Evolutionary conservation across 2,113 vertebrate genomes (phyloP), one percentile per base, ranked within the genome.

Genomic region (Corythaeola cristata): DNA sequence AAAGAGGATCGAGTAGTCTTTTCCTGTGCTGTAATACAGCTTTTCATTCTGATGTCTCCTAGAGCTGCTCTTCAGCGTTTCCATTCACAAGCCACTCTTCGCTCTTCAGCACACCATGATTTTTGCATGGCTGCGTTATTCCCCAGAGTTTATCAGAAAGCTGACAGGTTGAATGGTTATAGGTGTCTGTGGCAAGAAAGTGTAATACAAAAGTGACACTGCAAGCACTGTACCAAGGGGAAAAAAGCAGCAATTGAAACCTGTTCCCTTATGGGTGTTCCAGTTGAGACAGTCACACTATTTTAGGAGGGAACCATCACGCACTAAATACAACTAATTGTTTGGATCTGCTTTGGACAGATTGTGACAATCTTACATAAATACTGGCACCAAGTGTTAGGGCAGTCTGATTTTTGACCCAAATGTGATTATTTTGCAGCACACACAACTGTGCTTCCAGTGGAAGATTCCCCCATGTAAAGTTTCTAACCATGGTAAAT

Each of bases 351-450:
- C 62, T 79, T 79, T 93, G 60, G 67, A 71, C 55, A 91, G 89
- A 89, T 63, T 93, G 49, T 56, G 75, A 56, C 58, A 72, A 27
- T 60, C 58, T 73, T 67, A 72, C 20, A 49, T 75, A 85, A 94
- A 71, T 37, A 37, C 26, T 85, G 69, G 50, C 47, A 87, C 16
- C 3, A 37, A 74, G 37, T 55, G 41, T 59, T 72, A 82, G 74
- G 77, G 62, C 49, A 91, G 64, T 60, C 53, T 75, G 74, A 79
- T 91, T 88, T 94, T 79, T 93, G 88, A 89, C 88, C 88, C 58
- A 82, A 11, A 82, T 82, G 45, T 85, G 82, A 64, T 93, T 73
- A 87, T 72, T 91, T 79, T 93, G 75, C 85, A 91, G 81, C 27
- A 75, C n/a, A 52, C 26, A 47, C n/a, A 85, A 62, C 60, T 50